Percentiles rank a stretch among this genome's conserved stretches.
These are phyloP conservation scores for Drosophila birchii DNA, from an alignment of 2,888 invertebrate species.

Conservation along the genomic window DNA sequence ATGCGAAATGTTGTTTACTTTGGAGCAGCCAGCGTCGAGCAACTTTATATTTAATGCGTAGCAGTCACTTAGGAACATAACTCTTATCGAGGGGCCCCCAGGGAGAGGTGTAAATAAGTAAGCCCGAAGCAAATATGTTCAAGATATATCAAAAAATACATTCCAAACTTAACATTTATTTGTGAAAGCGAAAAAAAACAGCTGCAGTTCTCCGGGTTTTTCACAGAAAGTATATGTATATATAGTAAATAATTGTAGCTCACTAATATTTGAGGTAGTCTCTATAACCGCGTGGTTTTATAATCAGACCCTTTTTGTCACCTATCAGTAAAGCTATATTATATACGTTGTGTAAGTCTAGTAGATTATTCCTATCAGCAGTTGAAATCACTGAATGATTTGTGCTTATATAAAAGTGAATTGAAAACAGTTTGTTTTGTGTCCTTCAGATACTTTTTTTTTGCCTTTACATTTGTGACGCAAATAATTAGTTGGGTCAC, in stretches of 20 bases:
- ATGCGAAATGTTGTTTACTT: conserved; percentile 41
- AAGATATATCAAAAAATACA: conserved; percentile 6
- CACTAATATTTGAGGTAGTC: conserved; percentile 30
- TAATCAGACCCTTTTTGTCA: conserved; percentile 16
- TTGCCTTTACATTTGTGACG: conserved; percentile 7
- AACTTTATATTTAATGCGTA: conserved; percentile 41
- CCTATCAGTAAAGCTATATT: neutral
- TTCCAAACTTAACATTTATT: conserved; percentile 6
- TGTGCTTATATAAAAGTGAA: conserved; percentile 23
- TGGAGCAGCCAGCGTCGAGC: neutral
- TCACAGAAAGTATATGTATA: neutral
- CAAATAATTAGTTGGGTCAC: conserved; percentile 19
- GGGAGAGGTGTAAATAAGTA: conserved; percentile 27
- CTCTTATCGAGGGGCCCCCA: conserved; percentile 28
- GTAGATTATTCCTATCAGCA: conserved; percentile 24
- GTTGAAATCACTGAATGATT: conserved; percentile 17
- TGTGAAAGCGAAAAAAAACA: conserved; percentile 35
- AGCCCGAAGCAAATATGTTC: conserved; percentile 13
- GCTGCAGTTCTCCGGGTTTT: conserved; percentile 6
- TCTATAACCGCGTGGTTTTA: conserved; percentile 18
- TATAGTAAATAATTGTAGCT: neutral
- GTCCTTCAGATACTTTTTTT: conserved; percentile 3
- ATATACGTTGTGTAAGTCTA: conserved; percentile 12
- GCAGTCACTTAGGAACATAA: conserved; percentile 33
- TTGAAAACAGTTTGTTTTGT: conserved; percentile 10